Conservation (phyloP, 2,113 vertebrate genomes). For the Myxocyprinus asiaticus region DNA sequence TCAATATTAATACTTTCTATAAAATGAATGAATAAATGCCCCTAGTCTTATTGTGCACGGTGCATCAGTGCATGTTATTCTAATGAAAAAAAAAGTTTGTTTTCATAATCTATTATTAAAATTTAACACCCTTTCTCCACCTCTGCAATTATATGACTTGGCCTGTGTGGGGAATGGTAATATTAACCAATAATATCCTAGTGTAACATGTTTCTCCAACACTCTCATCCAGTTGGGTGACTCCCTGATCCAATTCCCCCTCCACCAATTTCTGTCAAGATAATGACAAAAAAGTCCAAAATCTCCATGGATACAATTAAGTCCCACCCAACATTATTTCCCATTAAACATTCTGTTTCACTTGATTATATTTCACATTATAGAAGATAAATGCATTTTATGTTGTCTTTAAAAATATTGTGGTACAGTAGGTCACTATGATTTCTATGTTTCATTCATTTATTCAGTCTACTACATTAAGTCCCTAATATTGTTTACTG, state of each 20-base stretch:
- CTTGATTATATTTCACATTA: not conserved
- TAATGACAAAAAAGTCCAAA: not conserved
- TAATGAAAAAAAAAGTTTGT: not conserved
- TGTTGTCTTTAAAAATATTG: not conserved
- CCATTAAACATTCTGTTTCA: not conserved
- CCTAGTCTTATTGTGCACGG: slow-evolving; percentile 2
- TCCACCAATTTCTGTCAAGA: not conserved
- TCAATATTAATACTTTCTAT: slow-evolving; percentile 26
- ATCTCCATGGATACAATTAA: not conserved
- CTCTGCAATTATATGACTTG: not conserved
- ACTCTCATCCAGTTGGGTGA: not conserved
- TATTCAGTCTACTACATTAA: not conserved
- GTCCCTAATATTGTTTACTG: not conserved
- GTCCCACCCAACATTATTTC: not conserved
- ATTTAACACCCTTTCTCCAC: not conserved
- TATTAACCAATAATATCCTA: not conserved
- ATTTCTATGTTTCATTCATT: not conserved
- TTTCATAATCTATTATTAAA: slow-evolving; percentile 6
- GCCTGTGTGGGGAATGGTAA: not conserved
- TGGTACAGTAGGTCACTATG: not conserved
- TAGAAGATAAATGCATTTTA: not conserved
- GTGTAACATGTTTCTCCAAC: not conserved
- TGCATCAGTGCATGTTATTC: not conserved
- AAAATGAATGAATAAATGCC: slow-evolving; percentile 2
- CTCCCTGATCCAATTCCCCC: no score